These are phyloP conservation scores for Amiota communis DNA, from an alignment of 2,888 invertebrate genomes.

Conservation along the genomic window DNA sequence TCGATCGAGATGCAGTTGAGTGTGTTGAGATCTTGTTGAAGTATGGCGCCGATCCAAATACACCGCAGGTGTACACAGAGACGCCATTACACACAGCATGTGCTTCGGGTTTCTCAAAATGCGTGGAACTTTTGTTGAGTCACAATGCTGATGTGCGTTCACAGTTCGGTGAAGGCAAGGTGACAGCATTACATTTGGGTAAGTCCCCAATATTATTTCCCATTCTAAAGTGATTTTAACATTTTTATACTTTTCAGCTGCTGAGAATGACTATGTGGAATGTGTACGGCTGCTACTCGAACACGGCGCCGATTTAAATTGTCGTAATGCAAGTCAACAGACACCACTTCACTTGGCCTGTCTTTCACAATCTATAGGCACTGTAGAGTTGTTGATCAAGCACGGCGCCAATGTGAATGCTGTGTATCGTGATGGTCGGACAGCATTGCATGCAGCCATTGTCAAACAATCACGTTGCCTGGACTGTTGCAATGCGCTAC, in stretches of 20 bases:
- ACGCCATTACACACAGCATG: slow-evolving; percentile 89
- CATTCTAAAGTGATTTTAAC: neutral
- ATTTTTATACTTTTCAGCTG: slow-evolving; percentile 74
- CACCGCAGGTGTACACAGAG: slow-evolving; percentile 87
- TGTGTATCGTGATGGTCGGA: slow-evolving; percentile 82
- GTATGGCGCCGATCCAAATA: slow-evolving; percentile 87
- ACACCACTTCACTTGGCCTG: slow-evolving; percentile 90
- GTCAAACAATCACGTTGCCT: slow-evolving; percentile 81
- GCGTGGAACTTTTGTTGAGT: slow-evolving; percentile 82
- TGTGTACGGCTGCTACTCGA: slow-evolving; percentile 83
- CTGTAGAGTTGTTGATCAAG: slow-evolving; percentile 81
- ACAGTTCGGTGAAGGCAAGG: slow-evolving; percentile 80
- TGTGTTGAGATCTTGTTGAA: slow-evolving; percentile 83
- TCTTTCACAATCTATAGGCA: slow-evolving; percentile 85
- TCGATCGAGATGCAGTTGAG: slow-evolving; percentile 82
- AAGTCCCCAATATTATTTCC: slow-evolving; percentile 26
- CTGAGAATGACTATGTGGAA: slow-evolving; percentile 88
- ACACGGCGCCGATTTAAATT: slow-evolving; percentile 84
- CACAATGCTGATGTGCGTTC: slow-evolving; percentile 87
- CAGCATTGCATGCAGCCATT: slow-evolving; percentile 86
- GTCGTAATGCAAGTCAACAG: slow-evolving; percentile 83
- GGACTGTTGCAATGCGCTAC: slow-evolving; percentile 80
- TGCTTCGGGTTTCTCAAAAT: slow-evolving; percentile 80
- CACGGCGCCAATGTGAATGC: slow-evolving; percentile 79
- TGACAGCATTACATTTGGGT: slow-evolving; percentile 86